Evolutionary conservation across 2,888 invertebrate species (phyloP).

Genomic region (Digitonthophagus gazella): DNA sequence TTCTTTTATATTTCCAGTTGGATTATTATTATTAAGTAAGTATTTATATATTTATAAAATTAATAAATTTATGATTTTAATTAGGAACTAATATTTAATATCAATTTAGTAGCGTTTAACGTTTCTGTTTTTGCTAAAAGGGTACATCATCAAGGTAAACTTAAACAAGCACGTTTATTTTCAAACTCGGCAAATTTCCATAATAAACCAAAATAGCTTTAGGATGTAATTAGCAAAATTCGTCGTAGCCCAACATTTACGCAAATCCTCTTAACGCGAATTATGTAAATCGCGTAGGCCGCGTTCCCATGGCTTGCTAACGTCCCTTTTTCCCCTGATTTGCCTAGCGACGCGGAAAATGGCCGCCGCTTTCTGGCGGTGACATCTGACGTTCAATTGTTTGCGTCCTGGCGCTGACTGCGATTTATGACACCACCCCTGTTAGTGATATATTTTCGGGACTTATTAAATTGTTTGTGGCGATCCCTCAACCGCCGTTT

Average conservation of each 20-base stretch:
- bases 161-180: too few relatives aligned
- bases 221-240: neutral
- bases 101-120: too few relatives aligned
- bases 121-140: too few relatives aligned
- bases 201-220: neutral
- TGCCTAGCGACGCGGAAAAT: slow-evolving; percentile 49
- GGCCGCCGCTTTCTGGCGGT: slow-evolving; percentile 49
- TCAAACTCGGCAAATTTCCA: too few relatives aligned
- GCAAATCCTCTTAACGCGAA: neutral
- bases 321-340: slow-evolving; percentile 24
- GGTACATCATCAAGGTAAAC: too few relatives aligned
- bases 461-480: slow-evolving; percentile 51
- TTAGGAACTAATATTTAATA: neutral
- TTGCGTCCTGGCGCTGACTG: slow-evolving; percentile 47
- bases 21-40: too few relatives aligned
- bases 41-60: neutral
- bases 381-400: slow-evolving; percentile 50
- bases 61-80: too few relatives aligned
- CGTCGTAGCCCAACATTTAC: neutral
- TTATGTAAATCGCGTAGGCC: neutral
- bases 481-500: slow-evolving; percentile 29
- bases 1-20: too few relatives aligned
- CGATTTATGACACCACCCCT: slow-evolving; percentile 48
- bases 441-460: slow-evolving; percentile 46
- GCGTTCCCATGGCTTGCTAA: neutral